Percentiles rank a stretch among this genome's conserved stretches.
These are phyloP conservation scores for Tipula unca DNA, from an alignment of 2,888 invertebrate genomes.

Conservation along the genomic window DNA sequence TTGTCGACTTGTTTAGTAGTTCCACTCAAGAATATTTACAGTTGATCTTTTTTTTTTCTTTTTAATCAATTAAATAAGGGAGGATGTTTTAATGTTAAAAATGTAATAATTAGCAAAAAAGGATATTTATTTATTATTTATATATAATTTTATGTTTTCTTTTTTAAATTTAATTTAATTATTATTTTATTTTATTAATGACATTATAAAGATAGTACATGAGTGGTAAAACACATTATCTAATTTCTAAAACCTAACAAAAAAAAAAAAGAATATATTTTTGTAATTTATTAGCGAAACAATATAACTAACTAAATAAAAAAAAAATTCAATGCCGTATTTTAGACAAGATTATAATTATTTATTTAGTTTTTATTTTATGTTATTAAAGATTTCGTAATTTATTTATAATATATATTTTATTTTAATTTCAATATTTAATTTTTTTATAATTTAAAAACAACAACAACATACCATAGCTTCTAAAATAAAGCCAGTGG, in stretches of 20 bases:
- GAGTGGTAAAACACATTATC: slow-evolving; percentile 17
- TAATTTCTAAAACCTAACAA: background rate
- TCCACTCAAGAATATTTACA: background rate
- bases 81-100: background rate
- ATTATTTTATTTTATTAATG: slow-evolving; percentile 23
- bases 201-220: slow-evolving; percentile 28
- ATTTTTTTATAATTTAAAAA: slow-evolving; percentile 10
- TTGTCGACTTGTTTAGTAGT: background rate
- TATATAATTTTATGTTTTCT: slow-evolving; percentile 8
- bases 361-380: background rate
- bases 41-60: background rate
- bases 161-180: slow-evolving; percentile 16
- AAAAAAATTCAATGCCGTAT: slow-evolving; percentile 18
- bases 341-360: slow-evolving; percentile 19
- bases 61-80: background rate
- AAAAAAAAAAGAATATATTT: background rate
- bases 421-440: background rate
- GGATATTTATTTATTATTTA: background rate
- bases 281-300: background rate
- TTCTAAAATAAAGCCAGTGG: slow-evolving; percentile 17
- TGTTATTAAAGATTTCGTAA: slow-evolving; percentile 8
- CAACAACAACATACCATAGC: slow-evolving; percentile 1
- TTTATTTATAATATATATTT: background rate
- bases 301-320: background rate
- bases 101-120: background rate